phyloP scores from a whole-genome alignment of 2,113 vertebrate genomes.

The Panurus biarmicus region DNA sequence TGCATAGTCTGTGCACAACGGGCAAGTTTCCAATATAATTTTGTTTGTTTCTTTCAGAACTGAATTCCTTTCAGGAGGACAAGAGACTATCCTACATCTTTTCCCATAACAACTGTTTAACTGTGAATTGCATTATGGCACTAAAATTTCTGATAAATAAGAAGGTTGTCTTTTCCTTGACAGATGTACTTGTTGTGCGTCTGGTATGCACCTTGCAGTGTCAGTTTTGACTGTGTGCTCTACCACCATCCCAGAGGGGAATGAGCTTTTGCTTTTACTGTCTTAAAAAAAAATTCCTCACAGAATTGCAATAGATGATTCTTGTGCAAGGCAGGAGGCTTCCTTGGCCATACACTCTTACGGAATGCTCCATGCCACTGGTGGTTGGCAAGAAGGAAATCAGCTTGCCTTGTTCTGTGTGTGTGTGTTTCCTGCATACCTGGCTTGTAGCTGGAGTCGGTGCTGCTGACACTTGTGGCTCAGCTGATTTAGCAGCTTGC shows the following conservation, averaged over 20 bases:
- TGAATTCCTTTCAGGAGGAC: background rate
- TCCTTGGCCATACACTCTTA: background rate
- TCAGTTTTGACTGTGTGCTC: background rate
- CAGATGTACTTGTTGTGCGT: background rate
- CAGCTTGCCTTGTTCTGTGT: background rate
- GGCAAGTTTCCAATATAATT: background rate
- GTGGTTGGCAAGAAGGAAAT: background rate
- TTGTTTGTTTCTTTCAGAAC: background rate
- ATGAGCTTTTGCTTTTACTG: background rate
- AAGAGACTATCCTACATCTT: background rate
- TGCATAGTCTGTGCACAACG: background rate
- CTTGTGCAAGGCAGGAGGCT: background rate
- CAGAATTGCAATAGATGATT: background rate
- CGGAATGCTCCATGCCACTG: background rate
- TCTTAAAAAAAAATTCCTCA: background rate
- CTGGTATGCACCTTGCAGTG: background rate
- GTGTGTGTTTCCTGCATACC: background rate
- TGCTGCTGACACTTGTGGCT: background rate
- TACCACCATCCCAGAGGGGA: background rate
- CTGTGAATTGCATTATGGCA: background rate
- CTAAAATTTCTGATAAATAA: background rate
- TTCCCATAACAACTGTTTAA: background rate
- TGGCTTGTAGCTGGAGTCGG: background rate
- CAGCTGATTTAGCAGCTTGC: background rate
- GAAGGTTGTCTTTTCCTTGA: background rate